Base-by-base conservation (phyloP, 2,888 invertebrate genomes). In the Drosophila robusta region DNA sequence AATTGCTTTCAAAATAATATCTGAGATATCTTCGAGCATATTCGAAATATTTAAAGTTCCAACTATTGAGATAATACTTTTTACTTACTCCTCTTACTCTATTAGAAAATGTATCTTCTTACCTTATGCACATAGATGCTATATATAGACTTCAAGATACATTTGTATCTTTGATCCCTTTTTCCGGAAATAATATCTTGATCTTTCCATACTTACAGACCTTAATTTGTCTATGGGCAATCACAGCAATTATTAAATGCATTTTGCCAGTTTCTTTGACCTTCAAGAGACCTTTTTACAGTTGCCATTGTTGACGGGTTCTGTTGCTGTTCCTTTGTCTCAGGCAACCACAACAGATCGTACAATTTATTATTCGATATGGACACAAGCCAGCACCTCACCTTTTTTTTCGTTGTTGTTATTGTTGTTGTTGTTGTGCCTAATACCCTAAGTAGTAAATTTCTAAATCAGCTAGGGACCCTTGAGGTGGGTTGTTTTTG, bases 341-440 rank as follows among this genome's bases (percentile, higher is more conserved):
- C 18, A 65, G 54, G 45, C 67, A 72, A 85, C 86, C 86, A 77
- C 86, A 81, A 85, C 44, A 77, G 80, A 85, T 82, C 82, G 45
- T 68, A 47, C 65, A 61, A 58, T 71, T 61, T 49, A 66, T 39
- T 39, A 70, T 63, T 55, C 56, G 70, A 79, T 78, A 68, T 69
- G 63, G 73, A 68, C 62, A 52, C 62, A 67, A 68, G 50, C 16
- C 62, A 34, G 47, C 32, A 12, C 38, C 70, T 54, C 52, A 34
- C 42, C 61, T 32, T 57, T 61, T 71, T 36, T 18, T 18, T n/a
- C n/a, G 18, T 18, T 18, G 18, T 22, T 42, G 29, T 6, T 22
- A 7, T 14, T 26, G 26, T 29, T 29, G 29, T 9, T 46, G 32
- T 41, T 24, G 9, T 36, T 14, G 22, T 36, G 3, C 14, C 50